Conservation (phyloP, 53 echinoderm and acorn worm species). For the Antedon mediterranea region DNA sequence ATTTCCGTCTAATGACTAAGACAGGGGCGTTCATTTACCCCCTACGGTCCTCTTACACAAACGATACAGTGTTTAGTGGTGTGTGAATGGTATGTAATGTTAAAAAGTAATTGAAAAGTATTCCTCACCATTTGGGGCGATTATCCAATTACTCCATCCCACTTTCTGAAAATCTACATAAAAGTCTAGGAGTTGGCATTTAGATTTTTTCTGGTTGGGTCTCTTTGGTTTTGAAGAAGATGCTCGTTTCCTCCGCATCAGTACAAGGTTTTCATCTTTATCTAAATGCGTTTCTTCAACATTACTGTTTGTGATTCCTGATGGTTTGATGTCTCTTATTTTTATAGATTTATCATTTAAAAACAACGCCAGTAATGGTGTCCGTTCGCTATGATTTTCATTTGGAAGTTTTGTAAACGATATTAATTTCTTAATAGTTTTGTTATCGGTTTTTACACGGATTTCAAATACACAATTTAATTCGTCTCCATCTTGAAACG, state of each 20-base stretch:
- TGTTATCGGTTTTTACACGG: constrained; percentile 17
- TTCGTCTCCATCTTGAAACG: not conserved
- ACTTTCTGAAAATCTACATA: constrained; percentile 67
- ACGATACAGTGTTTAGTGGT: not conserved
- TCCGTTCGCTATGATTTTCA: constrained; percentile 16
- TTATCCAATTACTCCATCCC: constrained; percentile 81
- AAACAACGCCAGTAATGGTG: constrained; percentile 48
- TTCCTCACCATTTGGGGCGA: constrained; percentile 80
- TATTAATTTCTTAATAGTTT: constrained; percentile 17
- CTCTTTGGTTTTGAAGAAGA: constrained; percentile 18
- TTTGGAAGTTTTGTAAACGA: constrained; percentile 22
- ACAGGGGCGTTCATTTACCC: not conserved
- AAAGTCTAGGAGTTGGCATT: constrained; percentile 70
- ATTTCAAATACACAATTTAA: constrained; percentile 28
- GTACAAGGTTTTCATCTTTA: not conserved
- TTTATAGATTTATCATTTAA: constrained; percentile 62
- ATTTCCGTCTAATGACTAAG: not conserved
- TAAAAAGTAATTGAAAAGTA: not conserved
- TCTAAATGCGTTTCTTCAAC: constrained; percentile 9
- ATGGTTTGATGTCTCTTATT: constrained; percentile 45
- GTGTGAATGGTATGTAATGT: not conserved
- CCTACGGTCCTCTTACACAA: not conserved
- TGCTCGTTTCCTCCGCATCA: constrained; percentile 11
- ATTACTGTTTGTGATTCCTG: constrained; percentile 5
- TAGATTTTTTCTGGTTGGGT: constrained; percentile 20